phyloP scores from a whole-genome alignment of 2,113 vertebrate genomes.

The Ciconia boyciana region DNA sequence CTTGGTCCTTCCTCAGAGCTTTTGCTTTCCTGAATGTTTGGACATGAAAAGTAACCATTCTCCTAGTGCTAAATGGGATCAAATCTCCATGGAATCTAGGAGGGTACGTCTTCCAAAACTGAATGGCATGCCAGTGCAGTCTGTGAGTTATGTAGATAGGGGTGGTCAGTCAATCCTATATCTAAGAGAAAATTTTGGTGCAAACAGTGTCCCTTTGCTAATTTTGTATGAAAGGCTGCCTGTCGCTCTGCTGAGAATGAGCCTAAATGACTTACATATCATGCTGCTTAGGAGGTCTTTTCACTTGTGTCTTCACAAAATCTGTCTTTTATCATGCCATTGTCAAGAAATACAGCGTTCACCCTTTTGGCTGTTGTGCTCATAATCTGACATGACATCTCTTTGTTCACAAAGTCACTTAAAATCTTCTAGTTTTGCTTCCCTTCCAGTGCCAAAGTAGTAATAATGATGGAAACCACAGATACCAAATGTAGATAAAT shows the following conservation, averaged over 20 bases:
- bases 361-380: not conserved
- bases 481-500: not conserved
- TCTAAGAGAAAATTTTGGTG: not conserved
- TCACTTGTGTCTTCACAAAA: not conserved
- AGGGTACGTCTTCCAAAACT: not conserved
- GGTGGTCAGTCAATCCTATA: not conserved
- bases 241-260: not conserved
- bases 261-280: not conserved
- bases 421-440: not conserved
- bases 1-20: not conserved
- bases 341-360: not conserved
- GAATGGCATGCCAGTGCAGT: not conserved
- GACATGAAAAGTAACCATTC: not conserved
- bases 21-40: not conserved
- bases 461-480: not conserved
- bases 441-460: not conserved
- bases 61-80: not conserved
- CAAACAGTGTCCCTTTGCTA: not conserved
- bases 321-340: not conserved
- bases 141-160: not conserved
- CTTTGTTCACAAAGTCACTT: not conserved
- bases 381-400: not conserved
- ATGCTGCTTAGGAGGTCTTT: not conserved
- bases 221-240: not conserved
- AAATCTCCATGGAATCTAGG: not conserved